Evolutionary conservation across 2,888 invertebrate genomes (phyloP), one percentile per base, ranked within the genome.

Genomic region (Apoda limacodes): DNA sequence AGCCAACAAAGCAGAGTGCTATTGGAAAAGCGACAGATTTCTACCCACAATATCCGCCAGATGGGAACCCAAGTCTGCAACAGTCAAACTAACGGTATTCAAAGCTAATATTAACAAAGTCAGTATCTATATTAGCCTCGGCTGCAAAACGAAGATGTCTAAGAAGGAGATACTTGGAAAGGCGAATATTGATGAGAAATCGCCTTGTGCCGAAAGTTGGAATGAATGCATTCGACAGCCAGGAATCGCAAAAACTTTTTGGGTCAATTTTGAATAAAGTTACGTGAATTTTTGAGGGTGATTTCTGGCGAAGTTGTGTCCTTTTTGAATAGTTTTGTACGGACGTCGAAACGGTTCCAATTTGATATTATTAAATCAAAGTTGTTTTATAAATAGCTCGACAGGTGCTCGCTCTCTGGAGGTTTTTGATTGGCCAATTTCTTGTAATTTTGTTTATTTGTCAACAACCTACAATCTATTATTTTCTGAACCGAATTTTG

Each of bases 21-120:
- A 80, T 40, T 88, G 91, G 89, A 90, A 90, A 57, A 90, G 90
- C 45, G 85, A 87, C 47, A 80, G 84, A 41, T 92, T 92, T 61
- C 75, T 82, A 9, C 90, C 91, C 4, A 87, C 89, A 3, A 86
- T 91, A 34, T 88, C 90, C n/a, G 85, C 88, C 48, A 87, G 89
- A 64, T 88, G 90, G 78, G 87, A 88, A 47, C 83, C 85, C 1
- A 86, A 85, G 45, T 80, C 84, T 5, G 83, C 88, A 1, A 85
- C 83, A 12, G 83, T 88, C 12, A 81, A 84, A 44, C 82, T 87
- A 25, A 82, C 83, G 41, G 83, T 88, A 4, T 85, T 83, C 57
- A 85, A 85, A 48, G 84, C 83, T 11, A 86, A 83, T 37, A 60
- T 88, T 34, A 82, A 81, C 42, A 83, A 85, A 57, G 83, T 88